These are phyloP conservation scores for Psammodynastes pulverulentus DNA, from an alignment of 2,113 vertebrate species.

Conservation along the genomic window DNA sequence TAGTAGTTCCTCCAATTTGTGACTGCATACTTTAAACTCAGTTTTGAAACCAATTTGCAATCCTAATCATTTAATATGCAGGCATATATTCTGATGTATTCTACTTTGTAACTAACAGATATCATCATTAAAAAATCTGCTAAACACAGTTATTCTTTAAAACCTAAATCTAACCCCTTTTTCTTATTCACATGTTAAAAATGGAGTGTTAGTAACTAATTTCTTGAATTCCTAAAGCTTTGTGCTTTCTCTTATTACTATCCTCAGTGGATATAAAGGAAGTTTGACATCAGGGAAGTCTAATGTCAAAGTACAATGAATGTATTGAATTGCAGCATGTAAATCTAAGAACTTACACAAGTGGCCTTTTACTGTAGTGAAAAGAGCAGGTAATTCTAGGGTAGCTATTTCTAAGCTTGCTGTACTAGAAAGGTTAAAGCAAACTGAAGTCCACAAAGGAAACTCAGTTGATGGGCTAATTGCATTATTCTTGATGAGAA, in stretches of 20 bases:
- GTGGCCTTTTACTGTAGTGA: slow-evolving; percentile 25
- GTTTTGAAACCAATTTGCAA: neutral
- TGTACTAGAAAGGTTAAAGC: neutral
- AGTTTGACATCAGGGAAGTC: slow-evolving; percentile 1
- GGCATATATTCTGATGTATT: neutral
- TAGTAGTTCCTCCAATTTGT: neutral
- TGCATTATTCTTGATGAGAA: slow-evolving; percentile 12
- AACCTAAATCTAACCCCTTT: slow-evolving; percentile 30
- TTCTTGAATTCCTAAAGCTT: slow-evolving; percentile 25
- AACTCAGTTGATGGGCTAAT: slow-evolving; percentile 3
- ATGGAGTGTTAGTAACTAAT: slow-evolving; percentile 19
- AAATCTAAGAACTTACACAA: slow-evolving; percentile 24
- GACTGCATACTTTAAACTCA: neutral
- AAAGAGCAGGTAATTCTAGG: slow-evolving; percentile 33
- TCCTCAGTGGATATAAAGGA: neutral
- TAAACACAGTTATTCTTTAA: slow-evolving; percentile 40
- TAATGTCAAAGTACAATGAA: slow-evolving; percentile 24
- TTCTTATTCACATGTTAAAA: slow-evolving; percentile 25
- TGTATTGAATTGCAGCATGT: neutral
- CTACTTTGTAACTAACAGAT: slow-evolving; percentile 39
- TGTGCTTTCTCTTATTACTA: neutral
- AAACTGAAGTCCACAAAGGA: neutral
- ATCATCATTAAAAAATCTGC: slow-evolving; percentile 43
- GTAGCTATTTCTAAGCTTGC: slow-evolving; percentile 4
- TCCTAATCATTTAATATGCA: neutral